Evolutionary conservation across 2,888 invertebrate species (phyloP).

Genomic region (Ichneumoninae sp.): DNA sequence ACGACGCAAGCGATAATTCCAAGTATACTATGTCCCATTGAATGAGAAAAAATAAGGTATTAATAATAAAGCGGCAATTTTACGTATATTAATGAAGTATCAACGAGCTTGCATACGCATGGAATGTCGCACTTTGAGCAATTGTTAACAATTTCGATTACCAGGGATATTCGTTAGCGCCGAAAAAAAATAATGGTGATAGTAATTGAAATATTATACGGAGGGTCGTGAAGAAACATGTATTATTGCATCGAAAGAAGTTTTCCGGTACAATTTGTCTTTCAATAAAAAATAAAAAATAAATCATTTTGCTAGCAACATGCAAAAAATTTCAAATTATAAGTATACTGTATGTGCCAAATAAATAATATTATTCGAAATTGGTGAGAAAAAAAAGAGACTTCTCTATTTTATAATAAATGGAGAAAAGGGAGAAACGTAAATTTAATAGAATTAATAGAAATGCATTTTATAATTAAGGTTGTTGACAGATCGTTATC

Average conservation of each 20-base stretch:
- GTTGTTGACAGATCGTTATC: background rate
- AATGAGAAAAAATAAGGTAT: slow-evolving; percentile 19
- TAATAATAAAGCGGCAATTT: slow-evolving; percentile 40
- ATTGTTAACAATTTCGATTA: slow-evolving; percentile 26
- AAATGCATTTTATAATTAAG: background rate
- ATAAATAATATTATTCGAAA: slow-evolving; percentile 70
- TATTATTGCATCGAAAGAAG: slow-evolving; percentile 69
- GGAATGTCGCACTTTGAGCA: slow-evolving; percentile 25
- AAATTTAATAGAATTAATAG: background rate
- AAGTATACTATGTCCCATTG: slow-evolving; percentile 29
- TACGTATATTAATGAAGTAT: slow-evolving; percentile 57
- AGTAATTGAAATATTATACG: slow-evolving; percentile 48
- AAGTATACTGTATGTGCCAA: slow-evolving; percentile 76
- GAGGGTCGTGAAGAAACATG: slow-evolving; percentile 38
- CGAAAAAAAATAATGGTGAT: slow-evolving; percentile 54
- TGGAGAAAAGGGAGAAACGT: background rate
- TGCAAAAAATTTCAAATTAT: slow-evolving; percentile 56
- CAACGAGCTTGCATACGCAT: slow-evolving; percentile 49
- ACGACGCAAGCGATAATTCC: background rate
- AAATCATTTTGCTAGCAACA: slow-evolving; percentile 68
- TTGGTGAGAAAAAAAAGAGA: slow-evolving; percentile 7
- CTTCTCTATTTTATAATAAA: slow-evolving; percentile 3
- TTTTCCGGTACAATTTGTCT: slow-evolving; percentile 54
- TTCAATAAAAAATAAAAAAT: slow-evolving; percentile 66
- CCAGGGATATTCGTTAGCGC: slow-evolving; percentile 38